These are phyloP conservation scores for Semotilus atromaculatus DNA, from an alignment of 2,797 vertebrate genomes.

Conservation along the genomic window DNA sequence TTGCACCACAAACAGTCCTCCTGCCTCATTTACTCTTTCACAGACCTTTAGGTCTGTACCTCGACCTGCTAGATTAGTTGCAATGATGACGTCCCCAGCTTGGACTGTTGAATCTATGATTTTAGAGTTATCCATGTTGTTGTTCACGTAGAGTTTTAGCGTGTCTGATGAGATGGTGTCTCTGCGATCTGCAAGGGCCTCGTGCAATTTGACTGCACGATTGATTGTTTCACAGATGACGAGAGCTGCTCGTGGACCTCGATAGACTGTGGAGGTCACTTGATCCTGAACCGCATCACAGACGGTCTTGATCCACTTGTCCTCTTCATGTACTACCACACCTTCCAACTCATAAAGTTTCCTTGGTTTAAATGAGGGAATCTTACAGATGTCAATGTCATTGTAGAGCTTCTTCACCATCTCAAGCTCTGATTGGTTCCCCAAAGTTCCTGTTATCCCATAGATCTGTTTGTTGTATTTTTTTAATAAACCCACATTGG, in stretches of 20 bases:
- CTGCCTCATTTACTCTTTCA: slow-evolving; percentile 49
- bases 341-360: slow-evolving; percentile 74
- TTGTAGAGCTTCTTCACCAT: slow-evolving; percentile 67
- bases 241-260: slow-evolving; percentile 63
- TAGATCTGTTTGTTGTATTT: slow-evolving; percentile 68
- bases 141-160: slow-evolving; percentile 66
- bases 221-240: slow-evolving; percentile 75
- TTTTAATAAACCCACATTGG: slow-evolving; percentile 67
- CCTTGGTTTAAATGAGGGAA: slow-evolving; percentile 69
- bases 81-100: slow-evolving; percentile 66
- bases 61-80: slow-evolving; percentile 75
- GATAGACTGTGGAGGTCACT: slow-evolving; percentile 29
- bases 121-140: slow-evolving; percentile 66
- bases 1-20: slow-evolving; percentile 69
- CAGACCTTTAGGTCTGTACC: slow-evolving; percentile 64
- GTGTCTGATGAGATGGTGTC: neutral
- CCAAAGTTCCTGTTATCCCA: slow-evolving; percentile 75
- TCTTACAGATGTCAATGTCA: slow-evolving; percentile 64
- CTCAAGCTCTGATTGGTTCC: slow-evolving; percentile 65
- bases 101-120: slow-evolving; percentile 45
- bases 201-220: slow-evolving; percentile 50
- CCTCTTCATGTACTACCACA: slow-evolving; percentile 35
- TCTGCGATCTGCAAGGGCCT: slow-evolving; percentile 30
- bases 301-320: slow-evolving; percentile 65
- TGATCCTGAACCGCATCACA: slow-evolving; percentile 58